Base-by-base conservation (phyloP, 1,140 invertebrate genomes). In the Uloborus diversus region DNA sequence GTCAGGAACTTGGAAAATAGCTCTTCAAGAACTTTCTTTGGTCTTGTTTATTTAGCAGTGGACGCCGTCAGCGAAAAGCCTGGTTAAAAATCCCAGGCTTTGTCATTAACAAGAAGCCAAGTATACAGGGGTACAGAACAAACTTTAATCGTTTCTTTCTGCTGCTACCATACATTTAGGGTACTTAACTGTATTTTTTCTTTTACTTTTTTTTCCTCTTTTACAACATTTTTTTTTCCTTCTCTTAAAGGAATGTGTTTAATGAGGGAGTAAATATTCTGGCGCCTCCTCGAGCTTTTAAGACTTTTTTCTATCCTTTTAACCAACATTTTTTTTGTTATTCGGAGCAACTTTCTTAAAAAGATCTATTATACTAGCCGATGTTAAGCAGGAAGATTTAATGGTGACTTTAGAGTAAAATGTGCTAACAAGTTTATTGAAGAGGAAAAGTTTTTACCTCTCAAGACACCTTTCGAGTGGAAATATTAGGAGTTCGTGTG, bases 261-360 rank as follows among this genome's bases (percentile, higher is more conserved):
- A 69, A 69, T 56, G 66, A 69, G 28, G 32, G 13, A 37, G 66
- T 69, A 69, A 69, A 69, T 69, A 57, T 69, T 56, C 66, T 35
- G 28, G 49, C 33, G 51, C 49, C 49, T 56, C 33, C 56, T 23
- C 28, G 51, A 13, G 30, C 30, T 69, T 56, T 23, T 14, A 30
- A 59, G 11, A 30, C 14, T 30, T 30, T 59, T 59, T 59, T 30
- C 32, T 14, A 5, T 14, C 49, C 7, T 30, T 68, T 37, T 69
- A 13, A 56, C n/a, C 27, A 30, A 17, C 11, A 47, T 51, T 51
- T 27, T 66, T 5, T 66, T 9, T 7, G 1, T 30, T 14, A 14
- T 25, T 64, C 20, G n/a, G n/a, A n/a, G n/a, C n/a, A n/a, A n/a
- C n/a, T n/a, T n/a, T n/a, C n/a, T n/a, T n/a, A n/a, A n/a, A n/a